Evolutionary conservation across 2,113 vertebrate species (phyloP), one percentile per base, ranked within the genome.

Genomic region (Python bivittatus): DNA sequence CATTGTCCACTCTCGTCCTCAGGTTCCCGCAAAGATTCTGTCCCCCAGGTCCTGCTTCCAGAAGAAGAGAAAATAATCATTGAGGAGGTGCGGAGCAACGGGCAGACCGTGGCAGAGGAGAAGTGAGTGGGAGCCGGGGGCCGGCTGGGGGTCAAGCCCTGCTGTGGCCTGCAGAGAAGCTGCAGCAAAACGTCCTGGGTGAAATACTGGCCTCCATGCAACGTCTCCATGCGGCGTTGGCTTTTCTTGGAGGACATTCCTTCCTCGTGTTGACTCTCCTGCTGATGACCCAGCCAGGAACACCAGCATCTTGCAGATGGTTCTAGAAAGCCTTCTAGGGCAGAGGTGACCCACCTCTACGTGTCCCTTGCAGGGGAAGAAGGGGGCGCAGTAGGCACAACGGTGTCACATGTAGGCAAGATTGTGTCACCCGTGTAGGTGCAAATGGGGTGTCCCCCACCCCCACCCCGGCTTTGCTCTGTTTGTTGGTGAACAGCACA

Each of bases 1-100:
- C 10, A 54, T 64, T 90, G 25, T 8, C 53, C 68, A 84, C 72
- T 92, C 38, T 96, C 84, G 15, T 85, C 58, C 89, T 12, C 94
- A 99, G 99, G 98, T 52, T 97, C 98, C 84, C 98, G 98, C 54
- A 99, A 99, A 97, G 99, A 99, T 95, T 98, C 98, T 0, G 88
- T 97, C 2, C 99, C 99, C 87, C 99, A 99, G 95, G 98, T 99
- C 89, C 97, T 99, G 56, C 98, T 99, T 84, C 99, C 99, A 0
- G 99, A 99, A 92, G 99, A 99, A 93, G 99, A 99, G 96, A 99
- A 99, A 97, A 98, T 99, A 92, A 99, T 99, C 86, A 96, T 99
- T 54, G 99, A 99, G 96, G 99, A 99, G 96, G 98, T 98, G 92
- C 98, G 98, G 96, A 99, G 98, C 96, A 99, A 99, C 0, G 99